Percentiles rank a stretch among this genome's conserved stretches.
These are phyloP conservation scores for Limnephilus marmoratus DNA, from an alignment of 2,888 invertebrate genomes.

Conservation along the genomic window DNA sequence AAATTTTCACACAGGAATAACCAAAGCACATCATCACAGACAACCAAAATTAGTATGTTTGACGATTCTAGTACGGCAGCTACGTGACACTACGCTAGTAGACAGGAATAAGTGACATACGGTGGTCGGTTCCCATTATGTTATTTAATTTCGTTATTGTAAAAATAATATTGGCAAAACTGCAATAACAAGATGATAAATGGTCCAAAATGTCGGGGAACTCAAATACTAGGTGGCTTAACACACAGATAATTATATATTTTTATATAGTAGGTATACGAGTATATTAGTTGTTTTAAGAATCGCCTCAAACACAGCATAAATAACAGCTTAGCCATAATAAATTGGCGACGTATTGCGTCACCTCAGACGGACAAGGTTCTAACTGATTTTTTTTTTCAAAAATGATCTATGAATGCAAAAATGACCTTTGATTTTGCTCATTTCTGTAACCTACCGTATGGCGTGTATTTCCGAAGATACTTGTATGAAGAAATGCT, in stretches of 20 bases:
- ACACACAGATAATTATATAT: neutral
- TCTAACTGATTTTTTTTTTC: no score
- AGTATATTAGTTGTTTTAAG: neutral
- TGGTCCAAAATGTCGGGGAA: neutral
- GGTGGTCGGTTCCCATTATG: neutral
- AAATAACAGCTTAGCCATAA: neutral
- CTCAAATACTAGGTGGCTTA: neutral
- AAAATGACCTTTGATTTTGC: no score
- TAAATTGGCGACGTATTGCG: neutral
- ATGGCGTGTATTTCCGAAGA: no score
- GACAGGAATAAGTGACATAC: neutral
- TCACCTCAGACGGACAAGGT: no score
- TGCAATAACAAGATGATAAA: neutral
- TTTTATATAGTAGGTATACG: no score
- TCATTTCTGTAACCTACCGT: no score
- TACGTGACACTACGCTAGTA: neutral
- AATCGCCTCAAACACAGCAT: neutral
- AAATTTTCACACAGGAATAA: no score
- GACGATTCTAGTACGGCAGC: neutral
- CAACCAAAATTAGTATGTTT: no score
- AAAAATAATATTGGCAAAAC: neutral
- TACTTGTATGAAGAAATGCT: no score
- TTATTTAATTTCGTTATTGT: no score
- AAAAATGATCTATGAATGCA: no score
- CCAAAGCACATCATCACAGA: no score